phyloP scores from a whole-genome alignment of 2,888 invertebrate genomes.

The Congeria kusceri region DNA sequence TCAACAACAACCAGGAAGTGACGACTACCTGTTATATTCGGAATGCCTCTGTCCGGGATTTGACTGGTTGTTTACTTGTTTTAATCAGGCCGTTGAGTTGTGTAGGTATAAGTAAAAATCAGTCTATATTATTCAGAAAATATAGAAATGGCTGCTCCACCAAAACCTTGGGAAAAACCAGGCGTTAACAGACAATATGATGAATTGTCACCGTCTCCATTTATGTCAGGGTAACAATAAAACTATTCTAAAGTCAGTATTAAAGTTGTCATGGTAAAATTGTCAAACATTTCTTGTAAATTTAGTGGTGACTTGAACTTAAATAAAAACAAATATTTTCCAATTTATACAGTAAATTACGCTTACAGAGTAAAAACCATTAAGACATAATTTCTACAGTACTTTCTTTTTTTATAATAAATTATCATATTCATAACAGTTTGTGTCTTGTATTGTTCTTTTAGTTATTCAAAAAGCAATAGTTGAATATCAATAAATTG shows the following conservation, averaged over 20 bases:
- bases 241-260: not conserved
- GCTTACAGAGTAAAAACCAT: too few relatives aligned
- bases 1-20: slow-evolving; percentile 59
- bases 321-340: too few relatives aligned
- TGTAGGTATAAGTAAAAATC: not conserved
- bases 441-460: too few relatives aligned
- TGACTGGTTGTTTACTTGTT: not conserved
- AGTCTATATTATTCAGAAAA: not conserved
- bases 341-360: too few relatives aligned
- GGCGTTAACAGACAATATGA: slow-evolving; percentile 76
- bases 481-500: too few relatives aligned
- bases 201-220: slow-evolving; percentile 60
- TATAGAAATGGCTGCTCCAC: slow-evolving; percentile 78
- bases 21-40: slow-evolving; percentile 19
- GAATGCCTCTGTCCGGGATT: not conserved
- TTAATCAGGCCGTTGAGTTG: not conserved
- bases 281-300: too few relatives aligned
- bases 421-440: too few relatives aligned
- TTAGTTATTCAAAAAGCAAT: too few relatives aligned
- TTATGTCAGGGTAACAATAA: slow-evolving; percentile 75
- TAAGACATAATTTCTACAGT: too few relatives aligned
- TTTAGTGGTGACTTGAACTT: too few relatives aligned
- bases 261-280: too few relatives aligned
- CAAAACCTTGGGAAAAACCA: slow-evolving; percentile 83
- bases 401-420: too few relatives aligned